These are phyloP conservation scores for Laupala kohalensis DNA, from an alignment of 1,140 invertebrate genomes.

Conservation along the genomic window DNA sequence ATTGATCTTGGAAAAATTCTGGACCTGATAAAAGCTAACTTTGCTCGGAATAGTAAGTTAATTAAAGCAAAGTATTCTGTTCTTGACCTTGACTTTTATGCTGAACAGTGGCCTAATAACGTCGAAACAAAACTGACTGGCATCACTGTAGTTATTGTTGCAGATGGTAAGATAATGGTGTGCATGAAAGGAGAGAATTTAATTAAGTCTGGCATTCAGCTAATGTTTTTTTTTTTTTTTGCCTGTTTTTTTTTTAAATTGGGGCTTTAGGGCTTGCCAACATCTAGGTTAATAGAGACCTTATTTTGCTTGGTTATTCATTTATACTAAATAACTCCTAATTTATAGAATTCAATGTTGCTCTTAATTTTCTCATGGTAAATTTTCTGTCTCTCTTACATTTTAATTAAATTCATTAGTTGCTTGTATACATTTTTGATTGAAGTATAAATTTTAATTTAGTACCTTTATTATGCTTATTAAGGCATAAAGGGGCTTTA, in stretches of 20 bases:
- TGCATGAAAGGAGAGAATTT: no score
- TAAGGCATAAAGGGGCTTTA: no score
- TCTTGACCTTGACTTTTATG: constrained; percentile 51
- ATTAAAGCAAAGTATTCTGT: constrained; percentile 35
- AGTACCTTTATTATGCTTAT: no score
- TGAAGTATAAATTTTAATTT: no score
- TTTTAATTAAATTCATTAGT: no score
- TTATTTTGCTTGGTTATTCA: no score
- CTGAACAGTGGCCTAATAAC: constrained; percentile 36
- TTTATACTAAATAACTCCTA: not conserved
- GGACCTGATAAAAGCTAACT: constrained; percentile 53
- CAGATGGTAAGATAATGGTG: constrained; percentile 19
- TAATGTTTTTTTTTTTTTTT: no score
- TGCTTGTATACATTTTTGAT: no score
- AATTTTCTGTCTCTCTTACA: not conserved
- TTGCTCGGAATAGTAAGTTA: constrained; percentile 45
- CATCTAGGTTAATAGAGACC: no score
- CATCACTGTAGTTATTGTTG: constrained; percentile 26
- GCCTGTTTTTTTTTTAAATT: no score
- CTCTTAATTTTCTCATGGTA: not conserved
- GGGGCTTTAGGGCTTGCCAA: no score
- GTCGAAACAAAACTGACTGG: constrained; percentile 36
- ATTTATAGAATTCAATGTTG: not conserved
- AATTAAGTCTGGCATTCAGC: no score
- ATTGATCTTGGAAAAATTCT: constrained; percentile 62